A percentile compares a stretch with the other conserved stretches of the same genome.
Conservation (phyloP, 2,888 invertebrate genomes). For the Lucinisca nassula region DNA sequence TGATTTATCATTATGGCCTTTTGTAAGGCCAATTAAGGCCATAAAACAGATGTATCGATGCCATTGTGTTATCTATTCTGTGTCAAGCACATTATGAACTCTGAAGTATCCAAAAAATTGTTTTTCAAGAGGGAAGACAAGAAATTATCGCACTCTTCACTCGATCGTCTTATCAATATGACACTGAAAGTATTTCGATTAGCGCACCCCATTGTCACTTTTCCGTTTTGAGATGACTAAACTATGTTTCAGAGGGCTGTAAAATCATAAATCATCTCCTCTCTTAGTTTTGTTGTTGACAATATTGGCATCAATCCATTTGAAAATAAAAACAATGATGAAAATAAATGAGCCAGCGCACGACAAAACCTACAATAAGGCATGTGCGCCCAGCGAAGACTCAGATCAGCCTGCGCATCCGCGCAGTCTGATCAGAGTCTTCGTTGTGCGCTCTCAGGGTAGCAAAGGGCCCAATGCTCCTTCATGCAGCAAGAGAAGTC, state of each 20-base stretch:
- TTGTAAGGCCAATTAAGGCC: no score
- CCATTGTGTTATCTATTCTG: not conserved
- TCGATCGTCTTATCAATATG: not conserved
- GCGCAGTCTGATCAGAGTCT: no score
- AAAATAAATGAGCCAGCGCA: no score
- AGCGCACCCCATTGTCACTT: not conserved
- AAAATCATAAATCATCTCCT: not conserved
- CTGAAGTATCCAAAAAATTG: not conserved
- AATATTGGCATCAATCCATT: no score
- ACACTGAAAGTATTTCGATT: not conserved
- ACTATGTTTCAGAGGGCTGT: not conserved
- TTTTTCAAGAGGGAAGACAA: conserved; percentile 8
- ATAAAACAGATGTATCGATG: not conserved
- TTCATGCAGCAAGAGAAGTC: no score
- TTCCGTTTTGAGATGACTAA: not conserved
- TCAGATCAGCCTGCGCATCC: no score
- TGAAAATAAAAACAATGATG: no score
- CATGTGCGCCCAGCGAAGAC: no score
- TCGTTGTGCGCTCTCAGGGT: no score
- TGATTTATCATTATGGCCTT: not conserved
- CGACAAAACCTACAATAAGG: no score
- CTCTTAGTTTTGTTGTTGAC: no score
- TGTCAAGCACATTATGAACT: not conserved
- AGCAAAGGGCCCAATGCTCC: no score
- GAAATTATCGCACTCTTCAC: conserved; percentile 1